Evolutionary conservation across 2,113 vertebrate genomes (phyloP).

Genomic region (Malurus melanocephalus): DNA sequence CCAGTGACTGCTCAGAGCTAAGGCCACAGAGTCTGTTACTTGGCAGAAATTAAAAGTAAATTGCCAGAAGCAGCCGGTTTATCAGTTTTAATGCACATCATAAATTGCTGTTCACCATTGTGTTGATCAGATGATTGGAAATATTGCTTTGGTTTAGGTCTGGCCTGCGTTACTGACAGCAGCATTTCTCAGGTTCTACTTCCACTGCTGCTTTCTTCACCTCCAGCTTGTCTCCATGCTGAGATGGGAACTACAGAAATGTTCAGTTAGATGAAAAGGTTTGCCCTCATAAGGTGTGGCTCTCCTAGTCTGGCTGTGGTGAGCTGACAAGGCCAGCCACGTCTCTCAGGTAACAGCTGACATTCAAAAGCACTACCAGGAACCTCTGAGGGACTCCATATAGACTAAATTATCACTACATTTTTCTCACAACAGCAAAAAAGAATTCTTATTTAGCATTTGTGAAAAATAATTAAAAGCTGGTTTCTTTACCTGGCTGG

Average conservation of each 20-base stretch:
- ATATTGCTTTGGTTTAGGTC: background rate
- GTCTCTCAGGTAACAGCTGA: background rate
- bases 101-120: background rate
- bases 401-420: background rate
- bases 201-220: background rate
- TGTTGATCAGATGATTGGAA: background rate
- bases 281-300: background rate
- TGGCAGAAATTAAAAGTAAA: background rate
- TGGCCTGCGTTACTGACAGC: background rate
- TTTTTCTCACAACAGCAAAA: background rate
- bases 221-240: background rate
- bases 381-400: background rate
- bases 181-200: background rate
- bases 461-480: background rate
- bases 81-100: background rate
- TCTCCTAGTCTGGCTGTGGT: background rate
- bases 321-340: background rate
- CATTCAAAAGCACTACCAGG: background rate
- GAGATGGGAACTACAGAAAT: background rate
- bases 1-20: background rate
- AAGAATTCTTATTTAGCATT: background rate
- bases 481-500: slow-evolving; percentile 67
- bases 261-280: background rate
- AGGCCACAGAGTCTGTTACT: background rate
- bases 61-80: background rate